Evolutionary conservation across 2,888 invertebrate species (phyloP), one percentile per base, ranked within the genome.

Genomic region (Tachina fera): DNA sequence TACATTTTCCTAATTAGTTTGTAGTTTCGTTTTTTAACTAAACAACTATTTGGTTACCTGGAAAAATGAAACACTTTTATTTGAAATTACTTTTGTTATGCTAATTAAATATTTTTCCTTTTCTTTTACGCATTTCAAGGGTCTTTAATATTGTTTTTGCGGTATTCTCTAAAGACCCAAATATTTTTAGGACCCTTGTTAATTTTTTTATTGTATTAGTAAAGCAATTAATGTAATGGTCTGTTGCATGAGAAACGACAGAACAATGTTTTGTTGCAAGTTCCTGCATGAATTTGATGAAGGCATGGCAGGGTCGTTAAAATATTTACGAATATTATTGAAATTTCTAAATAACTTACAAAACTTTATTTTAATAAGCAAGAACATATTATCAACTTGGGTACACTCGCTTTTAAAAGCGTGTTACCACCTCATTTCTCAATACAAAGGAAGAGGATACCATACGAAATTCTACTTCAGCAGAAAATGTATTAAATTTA

Each of bases 151-250:
- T 22, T 22, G 14, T 14, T 65, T 22, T 65, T 19, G 0, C 22
- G n/a, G 5, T 65, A 14, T 65, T 31, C 31, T 6, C 31, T 6
- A 31, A 31, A 31, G 47, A 14, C 14, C 14, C 22, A 22, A 22
- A 22, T 56, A 31, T 65, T 65, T 47, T 47, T 8, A 47, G 14
- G 65, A 10, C 47, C 22, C 47, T 31, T 22, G 65, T 65, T 47
- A 47, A 31, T 22, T 31, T 31, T 22, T 47, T 65, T 19, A 65
- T 65, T 65, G 22, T 13, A 22, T 47, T 65, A 39, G 13, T 22
- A 8, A 19, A 13, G 16, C 13, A 63, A 43, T 45, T 63, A 9
- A 8, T 13, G 13, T 22, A 6, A 45, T 9, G 22, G 9, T 14
- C 4, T 14, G 11, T 4, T 47, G 45, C 6, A 8, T 47, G 22